Evolutionary conservation across 1,140 invertebrate genomes (phyloP).

Genomic region (Hermetia illucens): DNA sequence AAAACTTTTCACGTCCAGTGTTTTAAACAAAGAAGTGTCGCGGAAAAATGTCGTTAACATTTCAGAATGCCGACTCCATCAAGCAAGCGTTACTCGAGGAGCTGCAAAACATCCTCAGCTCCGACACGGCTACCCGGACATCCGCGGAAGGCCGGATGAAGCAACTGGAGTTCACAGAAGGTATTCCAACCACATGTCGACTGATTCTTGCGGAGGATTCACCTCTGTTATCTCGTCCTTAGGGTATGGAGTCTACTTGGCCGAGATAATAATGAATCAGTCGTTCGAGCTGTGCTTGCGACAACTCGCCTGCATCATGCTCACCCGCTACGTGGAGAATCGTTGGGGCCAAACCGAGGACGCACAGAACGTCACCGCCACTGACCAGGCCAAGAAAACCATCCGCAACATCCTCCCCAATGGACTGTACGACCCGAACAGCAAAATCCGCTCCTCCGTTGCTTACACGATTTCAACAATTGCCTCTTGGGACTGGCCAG

Average conservation of each 20-base stretch:
- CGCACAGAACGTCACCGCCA: constrained; percentile 46
- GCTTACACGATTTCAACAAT: constrained; percentile 64
- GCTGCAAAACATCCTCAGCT: constrained; percentile 24
- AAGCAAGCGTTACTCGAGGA: constrained; percentile 27
- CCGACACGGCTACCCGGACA: constrained; percentile 17
- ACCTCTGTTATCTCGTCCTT: constrained; percentile 3
- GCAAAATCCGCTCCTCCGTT: constrained; percentile 53
- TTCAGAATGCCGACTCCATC: constrained; percentile 25
- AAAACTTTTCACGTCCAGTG: no score
- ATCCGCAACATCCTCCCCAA: constrained; percentile 53
- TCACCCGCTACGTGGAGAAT: constrained; percentile 61
- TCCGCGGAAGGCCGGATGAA: constrained; percentile 22
- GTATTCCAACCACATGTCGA: constrained; percentile 11
- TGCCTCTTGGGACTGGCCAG: constrained; percentile 67
- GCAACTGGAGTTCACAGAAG: constrained; percentile 29
- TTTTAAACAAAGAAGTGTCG: no score
- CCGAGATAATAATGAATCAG: constrained; percentile 57
- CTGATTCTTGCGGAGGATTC: no score
- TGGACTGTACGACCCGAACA: constrained; percentile 53
- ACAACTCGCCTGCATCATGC: constrained; percentile 56
- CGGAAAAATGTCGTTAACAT: constrained; percentile 22
- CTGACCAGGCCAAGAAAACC: constrained; percentile 40
- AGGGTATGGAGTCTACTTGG: constrained; percentile 60
- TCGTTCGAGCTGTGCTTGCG: constrained; percentile 45
- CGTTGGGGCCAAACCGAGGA: constrained; percentile 45